These are phyloP conservation scores for Carabus problematicus DNA, from an alignment of 2,888 invertebrate genomes.

Conservation along the genomic window DNA sequence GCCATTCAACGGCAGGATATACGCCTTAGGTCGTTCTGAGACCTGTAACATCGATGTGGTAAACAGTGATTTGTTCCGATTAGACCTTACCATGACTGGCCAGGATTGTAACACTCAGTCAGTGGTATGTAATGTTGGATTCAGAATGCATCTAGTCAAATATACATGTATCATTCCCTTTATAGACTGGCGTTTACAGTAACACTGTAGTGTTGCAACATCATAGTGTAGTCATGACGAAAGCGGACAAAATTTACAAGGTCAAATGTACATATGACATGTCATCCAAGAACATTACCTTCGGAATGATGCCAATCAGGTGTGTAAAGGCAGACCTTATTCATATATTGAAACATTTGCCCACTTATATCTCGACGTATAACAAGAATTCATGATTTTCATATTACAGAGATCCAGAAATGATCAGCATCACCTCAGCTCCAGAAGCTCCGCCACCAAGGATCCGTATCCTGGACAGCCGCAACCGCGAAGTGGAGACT, in stretches of 20 bases:
- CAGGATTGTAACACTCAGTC: slow-evolving; percentile 96
- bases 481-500: slow-evolving; percentile 89
- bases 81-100: slow-evolving; percentile 91
- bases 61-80: slow-evolving; percentile 89
- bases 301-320: slow-evolving; percentile 97
- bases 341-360: no score
- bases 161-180: slow-evolving; percentile 47
- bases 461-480: slow-evolving; percentile 87
- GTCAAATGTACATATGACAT: slow-evolving; percentile 96
- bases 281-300: slow-evolving; percentile 95
- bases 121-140: slow-evolving; percentile 72
- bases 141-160: not conserved
- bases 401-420: slow-evolving; percentile 82
- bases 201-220: slow-evolving; percentile 94
- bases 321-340: slow-evolving; percentile 55
- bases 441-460: slow-evolving; percentile 94
- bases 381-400: not conserved
- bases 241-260: slow-evolving; percentile 95
- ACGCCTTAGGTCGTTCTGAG: slow-evolving; percentile 91
- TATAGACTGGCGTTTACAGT: slow-evolving; percentile 89
- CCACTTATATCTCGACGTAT: not conserved
- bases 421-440: slow-evolving; percentile 94
- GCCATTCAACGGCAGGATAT: slow-evolving; percentile 93
- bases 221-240: slow-evolving; percentile 95
- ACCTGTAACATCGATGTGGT: slow-evolving; percentile 94